phyloP scores from a whole-genome alignment of 2,113 vertebrate genomes.

The Archocentrus centrarchus region DNA sequence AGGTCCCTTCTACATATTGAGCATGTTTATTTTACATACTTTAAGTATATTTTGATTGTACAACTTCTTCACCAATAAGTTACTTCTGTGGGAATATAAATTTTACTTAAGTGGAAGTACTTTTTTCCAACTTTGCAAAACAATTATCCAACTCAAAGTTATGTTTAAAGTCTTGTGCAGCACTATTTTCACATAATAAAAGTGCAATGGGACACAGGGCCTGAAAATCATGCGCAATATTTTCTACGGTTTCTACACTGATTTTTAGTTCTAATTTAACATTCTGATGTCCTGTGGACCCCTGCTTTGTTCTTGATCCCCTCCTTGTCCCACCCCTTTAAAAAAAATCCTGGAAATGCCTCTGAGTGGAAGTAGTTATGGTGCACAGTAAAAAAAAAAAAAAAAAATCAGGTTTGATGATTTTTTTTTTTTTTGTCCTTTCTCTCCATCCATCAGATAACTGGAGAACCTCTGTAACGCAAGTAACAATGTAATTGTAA shows the following conservation, averaged over 20 bases:
- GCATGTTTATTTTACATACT: not conserved
- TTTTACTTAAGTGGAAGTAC: no score
- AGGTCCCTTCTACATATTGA: not conserved
- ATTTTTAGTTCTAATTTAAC: not conserved
- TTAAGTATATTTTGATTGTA: not conserved
- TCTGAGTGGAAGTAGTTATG: not conserved
- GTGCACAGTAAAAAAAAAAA: not conserved
- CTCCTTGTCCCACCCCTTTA: no score
- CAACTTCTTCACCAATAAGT: no score
- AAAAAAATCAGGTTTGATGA: not conserved
- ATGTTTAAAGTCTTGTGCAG: not conserved
- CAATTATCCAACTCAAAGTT: not conserved
- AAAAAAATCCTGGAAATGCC: not conserved
- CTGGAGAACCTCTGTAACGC: not conserved
- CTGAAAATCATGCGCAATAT: not conserved
- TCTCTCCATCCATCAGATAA: not conserved
- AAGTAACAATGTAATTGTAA: not conserved
- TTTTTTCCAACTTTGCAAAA: not conserved
- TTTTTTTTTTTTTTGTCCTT: not conserved
- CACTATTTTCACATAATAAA: not conserved
- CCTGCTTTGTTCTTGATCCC: no score
- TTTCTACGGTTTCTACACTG: not conserved
- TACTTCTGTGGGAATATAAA: no score
- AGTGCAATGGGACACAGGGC: not conserved
- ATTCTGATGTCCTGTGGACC: no score